Evolutionary conservation across 2,888 invertebrate species (phyloP).

Genomic region (Caradrina clavipalpis): DNA sequence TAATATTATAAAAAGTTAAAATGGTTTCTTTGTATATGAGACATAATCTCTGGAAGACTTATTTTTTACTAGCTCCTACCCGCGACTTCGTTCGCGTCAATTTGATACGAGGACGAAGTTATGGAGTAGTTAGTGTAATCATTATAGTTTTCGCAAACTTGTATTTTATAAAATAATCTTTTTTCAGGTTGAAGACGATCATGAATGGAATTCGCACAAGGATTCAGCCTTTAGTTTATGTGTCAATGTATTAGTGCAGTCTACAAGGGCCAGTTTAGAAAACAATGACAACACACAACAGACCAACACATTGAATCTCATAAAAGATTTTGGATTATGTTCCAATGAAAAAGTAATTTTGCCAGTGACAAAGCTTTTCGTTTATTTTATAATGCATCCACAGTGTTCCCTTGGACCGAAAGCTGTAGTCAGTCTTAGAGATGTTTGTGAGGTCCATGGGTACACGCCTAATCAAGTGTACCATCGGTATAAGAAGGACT

Average conservation of each 20-base stretch:
- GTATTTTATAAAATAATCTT: not conserved
- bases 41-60: too few relatives aligned
- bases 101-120: too few relatives aligned
- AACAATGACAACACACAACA: constrained; percentile 89
- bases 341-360: constrained; percentile 81
- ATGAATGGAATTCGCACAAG: constrained; percentile 75
- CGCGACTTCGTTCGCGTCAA: too few relatives aligned
- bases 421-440: constrained; percentile 90
- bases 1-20: too few relatives aligned
- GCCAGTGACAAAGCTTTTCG: constrained; percentile 88
- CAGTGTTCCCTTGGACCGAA: constrained; percentile 90
- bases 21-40: too few relatives aligned
- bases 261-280: constrained; percentile 87
- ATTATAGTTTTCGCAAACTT: not conserved
- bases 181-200: constrained; percentile 73
- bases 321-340: constrained; percentile 88
- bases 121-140: not conserved
- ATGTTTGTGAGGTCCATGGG: constrained; percentile 90
- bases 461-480: constrained; percentile 91
- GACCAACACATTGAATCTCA: constrained; percentile 87
- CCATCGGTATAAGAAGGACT: constrained; percentile 92
- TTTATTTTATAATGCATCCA: constrained; percentile 92
- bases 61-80: too few relatives aligned
- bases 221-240: constrained; percentile 78
- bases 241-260: constrained; percentile 84